Conservation (phyloP, 2,113 vertebrate genomes). For the Progne subis region DNA sequence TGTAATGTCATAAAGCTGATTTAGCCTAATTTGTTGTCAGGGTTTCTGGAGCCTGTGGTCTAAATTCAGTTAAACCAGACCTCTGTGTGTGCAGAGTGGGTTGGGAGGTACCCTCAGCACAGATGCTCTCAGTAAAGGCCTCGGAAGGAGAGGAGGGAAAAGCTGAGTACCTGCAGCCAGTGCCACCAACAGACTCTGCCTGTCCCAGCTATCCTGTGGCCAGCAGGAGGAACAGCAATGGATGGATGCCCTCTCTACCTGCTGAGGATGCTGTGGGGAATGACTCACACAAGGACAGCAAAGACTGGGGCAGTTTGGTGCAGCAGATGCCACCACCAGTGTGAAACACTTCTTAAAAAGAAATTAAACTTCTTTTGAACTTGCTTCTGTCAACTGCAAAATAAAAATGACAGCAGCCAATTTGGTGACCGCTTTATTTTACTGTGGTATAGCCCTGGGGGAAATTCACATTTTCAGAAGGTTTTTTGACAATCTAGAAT, state of each 20-base stretch:
- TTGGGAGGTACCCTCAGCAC: neutral
- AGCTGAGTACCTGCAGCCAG: neutral
- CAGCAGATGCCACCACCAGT: neutral
- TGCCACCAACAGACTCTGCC: accelerated
- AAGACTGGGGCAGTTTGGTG: accelerated
- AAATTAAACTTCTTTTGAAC: neutral
- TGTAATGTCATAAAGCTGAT: constrained; percentile 14
- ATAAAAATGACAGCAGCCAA: neutral
- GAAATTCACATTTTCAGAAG: neutral
- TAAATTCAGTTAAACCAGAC: neutral
- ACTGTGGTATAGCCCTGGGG: neutral
- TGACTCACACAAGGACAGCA: accelerated
- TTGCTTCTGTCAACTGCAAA: neutral
- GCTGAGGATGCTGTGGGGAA: neutral
- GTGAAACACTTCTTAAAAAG: neutral
- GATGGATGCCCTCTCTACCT: neutral
- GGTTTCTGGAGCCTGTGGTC: neutral
- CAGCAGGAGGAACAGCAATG: neutral
- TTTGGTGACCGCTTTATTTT: neutral
- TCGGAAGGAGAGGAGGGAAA: neutral
- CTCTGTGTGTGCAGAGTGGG: neutral
- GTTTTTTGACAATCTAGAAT: neutral
- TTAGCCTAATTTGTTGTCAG: constrained; percentile 4
- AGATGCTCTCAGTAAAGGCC: neutral
- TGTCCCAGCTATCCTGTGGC: neutral